Evolutionary conservation across 2,113 vertebrate genomes (phyloP).

Genomic region (Gnathonemus longibarbis): DNA sequence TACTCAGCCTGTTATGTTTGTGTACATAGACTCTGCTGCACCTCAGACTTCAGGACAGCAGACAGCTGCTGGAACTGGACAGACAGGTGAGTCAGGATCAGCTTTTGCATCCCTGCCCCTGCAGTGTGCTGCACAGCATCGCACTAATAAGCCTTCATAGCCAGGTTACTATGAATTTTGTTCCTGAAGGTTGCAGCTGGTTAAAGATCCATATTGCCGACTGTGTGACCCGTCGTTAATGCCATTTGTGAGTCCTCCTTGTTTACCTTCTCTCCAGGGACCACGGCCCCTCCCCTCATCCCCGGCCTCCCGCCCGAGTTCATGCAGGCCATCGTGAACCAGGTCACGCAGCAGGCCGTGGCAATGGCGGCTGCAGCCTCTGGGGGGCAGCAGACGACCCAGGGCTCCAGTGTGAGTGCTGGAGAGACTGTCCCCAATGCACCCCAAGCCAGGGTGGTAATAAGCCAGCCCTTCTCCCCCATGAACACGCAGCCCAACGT

Average conservation of each 20-base stretch:
- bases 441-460: conserved; percentile 73
- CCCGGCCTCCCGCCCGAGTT: conserved; percentile 80
- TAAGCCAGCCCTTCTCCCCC: conserved; percentile 68
- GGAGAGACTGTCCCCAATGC: conserved; percentile 42
- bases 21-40: conserved; percentile 6
- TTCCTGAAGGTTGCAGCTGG: not conserved
- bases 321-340: conserved; percentile 82
- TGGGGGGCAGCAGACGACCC: conserved; percentile 34
- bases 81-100: not conserved
- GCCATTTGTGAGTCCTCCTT: not conserved
- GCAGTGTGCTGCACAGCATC: not conserved
- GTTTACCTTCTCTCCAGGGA: conserved; percentile 42
- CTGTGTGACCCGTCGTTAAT: not conserved
- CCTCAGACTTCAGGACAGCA: conserved; percentile 13
- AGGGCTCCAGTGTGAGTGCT: conserved; percentile 46
- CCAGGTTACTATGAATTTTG: not conserved
- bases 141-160: not conserved
- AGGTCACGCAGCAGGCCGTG: conserved; percentile 80
- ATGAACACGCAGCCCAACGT: conserved; percentile 51
- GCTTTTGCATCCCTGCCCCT: not conserved
- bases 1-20: not conserved
- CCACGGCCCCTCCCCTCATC: conserved; percentile 55
- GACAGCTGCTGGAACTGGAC: not conserved
- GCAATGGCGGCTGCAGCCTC: conserved; percentile 69
- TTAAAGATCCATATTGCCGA: not conserved